Percentiles rank a stretch among this genome's conserved stretches.
phyloP scores from a whole-genome alignment of 2,888 invertebrate genomes.

The Drosophila limbata region DNA sequence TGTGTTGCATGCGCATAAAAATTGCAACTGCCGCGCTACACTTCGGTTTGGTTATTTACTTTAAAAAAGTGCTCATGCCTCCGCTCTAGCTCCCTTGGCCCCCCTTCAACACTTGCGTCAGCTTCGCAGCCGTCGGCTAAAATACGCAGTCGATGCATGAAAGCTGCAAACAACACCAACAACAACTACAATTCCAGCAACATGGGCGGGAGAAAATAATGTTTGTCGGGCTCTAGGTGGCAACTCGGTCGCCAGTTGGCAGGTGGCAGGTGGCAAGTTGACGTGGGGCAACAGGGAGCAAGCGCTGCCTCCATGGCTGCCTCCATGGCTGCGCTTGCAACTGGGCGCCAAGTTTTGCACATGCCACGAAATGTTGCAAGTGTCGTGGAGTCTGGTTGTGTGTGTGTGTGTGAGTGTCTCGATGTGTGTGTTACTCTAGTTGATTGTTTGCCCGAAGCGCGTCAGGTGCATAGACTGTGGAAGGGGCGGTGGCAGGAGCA shows the following conservation, averaged over 20 bases:
- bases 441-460: constrained; percentile 66
- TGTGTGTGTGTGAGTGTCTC: constrained; percentile 29
- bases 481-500: constrained; percentile 1
- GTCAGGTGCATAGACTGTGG: constrained; percentile 33
- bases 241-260: constrained; percentile 17
- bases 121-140: constrained; percentile 57
- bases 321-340: constrained; percentile 33
- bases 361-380: constrained; percentile 63
- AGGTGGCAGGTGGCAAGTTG: constrained; percentile 44
- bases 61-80: constrained; percentile 19
- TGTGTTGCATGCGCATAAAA: constrained; percentile 53
- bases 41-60: constrained; percentile 66
- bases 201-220: constrained; percentile 23
- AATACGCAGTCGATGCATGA: constrained; percentile 78
- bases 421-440: constrained; percentile 56
- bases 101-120: constrained; percentile 26
- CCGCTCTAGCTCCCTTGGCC: neutral
- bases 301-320: constrained; percentile 25
- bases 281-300: constrained; percentile 48
- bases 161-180: constrained; percentile 70
- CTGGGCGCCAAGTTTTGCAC: constrained; percentile 62
- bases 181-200: constrained; percentile 32
- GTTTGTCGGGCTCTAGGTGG: constrained; percentile 54
- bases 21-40: constrained; percentile 52
- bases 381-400: constrained; percentile 11